phyloP scores from a whole-genome alignment of 2,797 vertebrate species.

The Crenuchus spilurus region DNA sequence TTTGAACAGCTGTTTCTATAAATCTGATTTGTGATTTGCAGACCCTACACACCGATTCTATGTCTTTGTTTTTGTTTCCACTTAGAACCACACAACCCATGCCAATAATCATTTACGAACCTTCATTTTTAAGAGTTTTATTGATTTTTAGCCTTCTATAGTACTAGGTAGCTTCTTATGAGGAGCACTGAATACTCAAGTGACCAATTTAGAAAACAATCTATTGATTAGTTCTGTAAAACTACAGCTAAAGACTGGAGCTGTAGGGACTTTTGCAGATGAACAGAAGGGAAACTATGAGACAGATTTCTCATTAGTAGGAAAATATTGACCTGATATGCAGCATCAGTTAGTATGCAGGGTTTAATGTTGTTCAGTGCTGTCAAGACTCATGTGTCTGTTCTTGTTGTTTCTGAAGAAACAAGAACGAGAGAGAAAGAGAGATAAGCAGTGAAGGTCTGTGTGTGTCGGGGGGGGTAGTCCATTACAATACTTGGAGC shows the following conservation, averaged over 20 bases:
- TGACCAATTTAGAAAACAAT: background rate
- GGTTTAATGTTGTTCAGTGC: slow-evolving; percentile 45
- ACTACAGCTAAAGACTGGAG: background rate
- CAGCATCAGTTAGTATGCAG: slow-evolving; percentile 49
- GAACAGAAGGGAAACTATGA: background rate
- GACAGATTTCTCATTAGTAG: background rate
- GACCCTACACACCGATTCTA: no score
- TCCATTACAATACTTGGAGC: slow-evolving; percentile 46
- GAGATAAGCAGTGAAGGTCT: background rate
- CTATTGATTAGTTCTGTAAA: background rate
- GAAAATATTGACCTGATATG: background rate
- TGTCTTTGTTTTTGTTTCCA: no score
- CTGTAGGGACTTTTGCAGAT: background rate
- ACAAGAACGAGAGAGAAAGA: background rate
- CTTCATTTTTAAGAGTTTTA: no score
- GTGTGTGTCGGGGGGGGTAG: slow-evolving; percentile 23
- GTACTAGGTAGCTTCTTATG: background rate
- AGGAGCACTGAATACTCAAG: background rate
- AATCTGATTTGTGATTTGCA: no score
- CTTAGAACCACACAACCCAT: no score
- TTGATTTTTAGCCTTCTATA: background rate
- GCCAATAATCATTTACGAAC: no score
- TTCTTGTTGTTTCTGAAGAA: slow-evolving; percentile 32
- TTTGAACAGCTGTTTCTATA: no score
- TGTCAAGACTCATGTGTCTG: slow-evolving; percentile 53